A percentile compares a stretch with the other conserved stretches of the same genome.
These are phyloP conservation scores for Ictidomys tridecemlineatus DNA, from an alignment of 2,113 vertebrate species.

Conservation along the genomic window DNA sequence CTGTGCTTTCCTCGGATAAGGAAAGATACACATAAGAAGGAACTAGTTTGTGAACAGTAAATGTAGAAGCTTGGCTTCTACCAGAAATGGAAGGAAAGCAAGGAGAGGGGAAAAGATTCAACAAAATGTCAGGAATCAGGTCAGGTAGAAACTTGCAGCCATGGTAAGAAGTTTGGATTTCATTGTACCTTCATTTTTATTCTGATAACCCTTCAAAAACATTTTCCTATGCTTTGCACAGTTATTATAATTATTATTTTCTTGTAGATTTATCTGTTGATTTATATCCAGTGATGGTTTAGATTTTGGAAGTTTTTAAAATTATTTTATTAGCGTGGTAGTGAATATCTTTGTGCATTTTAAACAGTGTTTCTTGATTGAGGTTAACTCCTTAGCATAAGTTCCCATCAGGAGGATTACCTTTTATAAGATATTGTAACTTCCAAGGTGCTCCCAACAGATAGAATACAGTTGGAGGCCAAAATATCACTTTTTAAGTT, in stretches of 20 bases:
- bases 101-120: background rate
- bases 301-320: constrained; percentile 27
- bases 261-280: background rate
- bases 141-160: background rate
- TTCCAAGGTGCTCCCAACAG: background rate
- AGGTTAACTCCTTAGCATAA: background rate
- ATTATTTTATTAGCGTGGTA: background rate
- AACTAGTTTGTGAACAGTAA: background rate
- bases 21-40: background rate
- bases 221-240: background rate
- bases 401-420: background rate
- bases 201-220: background rate
- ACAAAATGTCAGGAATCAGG: background rate
- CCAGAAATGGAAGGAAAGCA: background rate
- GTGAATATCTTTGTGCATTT: background rate
- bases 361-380: background rate
- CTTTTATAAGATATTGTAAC: background rate
- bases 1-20: background rate
- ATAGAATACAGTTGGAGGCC: background rate
- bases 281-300: background rate
- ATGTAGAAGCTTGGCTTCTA: background rate
- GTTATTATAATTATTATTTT: background rate
- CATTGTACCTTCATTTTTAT: background rate
- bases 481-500: constrained; percentile 9
- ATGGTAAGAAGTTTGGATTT: background rate